Conservation (phyloP, 2,113 vertebrate species). For the Tenebrosternarchus preto region DNA sequence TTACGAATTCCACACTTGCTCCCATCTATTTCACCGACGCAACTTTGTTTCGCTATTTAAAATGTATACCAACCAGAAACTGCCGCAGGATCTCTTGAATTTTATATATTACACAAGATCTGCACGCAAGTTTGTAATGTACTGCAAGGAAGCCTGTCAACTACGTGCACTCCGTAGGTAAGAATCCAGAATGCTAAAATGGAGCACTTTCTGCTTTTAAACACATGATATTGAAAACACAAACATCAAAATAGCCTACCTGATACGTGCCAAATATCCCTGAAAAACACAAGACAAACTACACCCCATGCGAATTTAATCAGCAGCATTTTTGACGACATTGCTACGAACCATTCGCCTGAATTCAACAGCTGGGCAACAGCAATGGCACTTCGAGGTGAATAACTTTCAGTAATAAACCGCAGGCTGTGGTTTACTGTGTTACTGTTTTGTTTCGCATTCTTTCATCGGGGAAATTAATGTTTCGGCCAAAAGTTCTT, state of each 20-base stretch:
- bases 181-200: background rate
- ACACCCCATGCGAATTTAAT: slow-evolving; percentile 13
- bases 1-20: background rate
- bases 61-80: background rate
- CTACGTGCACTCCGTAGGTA: background rate
- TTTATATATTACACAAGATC: background rate
- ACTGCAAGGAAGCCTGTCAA: background rate
- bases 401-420: background rate
- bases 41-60: background rate
- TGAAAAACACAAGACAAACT: slow-evolving; percentile 5
- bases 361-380: background rate
- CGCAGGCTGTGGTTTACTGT: background rate
- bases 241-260: slow-evolving; percentile 23
- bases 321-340: slow-evolving; percentile 3
- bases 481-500: background rate
- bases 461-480: slow-evolving; percentile 45
- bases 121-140: background rate
- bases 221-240: background rate
- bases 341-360: background rate
- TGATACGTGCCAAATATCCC: slow-evolving; percentile 25
- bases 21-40: background rate
- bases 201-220: background rate
- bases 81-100: background rate
- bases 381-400: background rate
- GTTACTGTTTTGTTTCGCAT: background rate